Base-by-base conservation (phyloP, 2,113 vertebrate species). In the Chamaetylas fuelleborni region DNA sequence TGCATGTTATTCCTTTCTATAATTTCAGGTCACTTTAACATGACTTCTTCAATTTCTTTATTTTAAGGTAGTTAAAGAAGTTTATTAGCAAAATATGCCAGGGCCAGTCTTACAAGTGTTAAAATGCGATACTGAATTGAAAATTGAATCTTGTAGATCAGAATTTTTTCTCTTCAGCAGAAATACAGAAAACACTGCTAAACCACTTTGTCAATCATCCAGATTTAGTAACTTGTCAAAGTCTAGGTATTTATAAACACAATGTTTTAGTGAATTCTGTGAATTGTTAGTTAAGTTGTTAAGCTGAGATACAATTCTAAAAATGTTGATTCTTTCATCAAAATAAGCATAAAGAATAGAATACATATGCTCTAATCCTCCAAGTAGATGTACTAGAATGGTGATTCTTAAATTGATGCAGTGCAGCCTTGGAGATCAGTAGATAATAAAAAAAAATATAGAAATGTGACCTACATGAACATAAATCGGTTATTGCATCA, bases 221-320 rank as follows among this genome's bases (percentile, higher is more conserved):
- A 51, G 51, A 81, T 92, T 95, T 78, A 96, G 69, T 67, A 95
- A 90, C 33, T 67, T 66, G 8, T 69, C 26, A 3, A 84, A 76
- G 38, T 38, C 60, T 77, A 77, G 34, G 42, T 8, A 58, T 47
- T 73, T 88, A 43, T 15, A 92, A 93, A 76, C 16, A 64, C 13
- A 36, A 54, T 57, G 20, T 20, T 53, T 29, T 34, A 50, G 26
- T 88, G 88, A 96, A 86, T 96, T 91, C 69, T 78, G 38, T 5
- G 11, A 91, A 72, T 50, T 90, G 15, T 58, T 95, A 71, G 36
- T 93, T 81, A 82, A 95, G 28, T 92, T 56, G 29, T 70, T 89
- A 86, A 79, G 19, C 12, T 87, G 45, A 25, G n/a, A 65, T 91
- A 66, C 77, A 58, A 56, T 47, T 91, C 79, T 86, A 77, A 95